Percentiles rank a stretch among this genome's conserved stretches.
Conservation (phyloP, 2,113 vertebrate genomes). For the Brienomyrus longianalis region DNA sequence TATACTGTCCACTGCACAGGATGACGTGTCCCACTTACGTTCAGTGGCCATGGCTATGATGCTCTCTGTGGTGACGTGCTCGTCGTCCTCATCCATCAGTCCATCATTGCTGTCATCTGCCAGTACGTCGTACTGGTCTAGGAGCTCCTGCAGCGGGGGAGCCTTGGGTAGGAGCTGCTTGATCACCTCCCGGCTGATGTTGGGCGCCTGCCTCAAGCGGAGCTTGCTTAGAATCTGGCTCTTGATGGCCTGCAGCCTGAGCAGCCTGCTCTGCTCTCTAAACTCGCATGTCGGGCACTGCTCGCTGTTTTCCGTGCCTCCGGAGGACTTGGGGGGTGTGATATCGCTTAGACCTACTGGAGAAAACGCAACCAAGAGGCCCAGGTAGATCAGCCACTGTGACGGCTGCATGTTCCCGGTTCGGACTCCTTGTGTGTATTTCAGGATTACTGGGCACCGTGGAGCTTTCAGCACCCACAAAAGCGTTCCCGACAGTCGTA, state of each 20-base stretch:
- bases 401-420: conserved; percentile 75
- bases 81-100: conserved; percentile 86
- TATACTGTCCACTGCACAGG: background rate
- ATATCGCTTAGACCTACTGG: conserved; percentile 71
- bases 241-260: conserved; percentile 92
- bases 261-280: conserved; percentile 88
- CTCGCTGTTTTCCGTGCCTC: conserved; percentile 70
- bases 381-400: conserved; percentile 64
- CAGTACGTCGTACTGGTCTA: conserved; percentile 96
- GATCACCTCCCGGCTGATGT: conserved; percentile 91
- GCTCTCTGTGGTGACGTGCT: conserved; percentile 87
- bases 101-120: conserved; percentile 83
- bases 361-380: conserved; percentile 71
- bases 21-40: conserved; percentile 58
- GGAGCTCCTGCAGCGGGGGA: conserved; percentile 89
- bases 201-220: conserved; percentile 90
- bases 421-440: conserved; percentile 40
- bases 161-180: conserved; percentile 90
- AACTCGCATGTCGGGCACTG: conserved; percentile 84
- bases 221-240: conserved; percentile 98
- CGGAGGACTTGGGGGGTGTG: conserved; percentile 61
- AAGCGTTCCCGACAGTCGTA: conserved; percentile 75
- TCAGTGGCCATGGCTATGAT: conserved; percentile 91
- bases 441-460: conserved; percentile 20
- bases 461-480: conserved; percentile 24